Evolutionary conservation across 2,797 vertebrate species (phyloP), one percentile per base, ranked within the genome.

Genomic region (Pseudotriccus pelzelni): DNA sequence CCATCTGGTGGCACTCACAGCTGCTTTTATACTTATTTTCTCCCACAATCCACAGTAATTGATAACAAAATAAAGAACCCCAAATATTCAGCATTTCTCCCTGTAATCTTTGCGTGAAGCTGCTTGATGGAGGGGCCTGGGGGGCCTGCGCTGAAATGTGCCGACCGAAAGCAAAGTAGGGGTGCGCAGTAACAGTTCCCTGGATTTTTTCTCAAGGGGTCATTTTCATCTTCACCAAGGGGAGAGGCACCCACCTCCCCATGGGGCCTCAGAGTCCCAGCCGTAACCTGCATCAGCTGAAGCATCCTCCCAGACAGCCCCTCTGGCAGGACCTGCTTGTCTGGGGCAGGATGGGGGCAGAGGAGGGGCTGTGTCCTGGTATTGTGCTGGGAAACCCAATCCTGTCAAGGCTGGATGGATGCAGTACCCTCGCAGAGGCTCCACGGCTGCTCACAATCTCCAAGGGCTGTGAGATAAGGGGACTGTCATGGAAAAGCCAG

Each of bases 391-490:
- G 64, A 11, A 0, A 5, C 69, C 58, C 52, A 5, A 46, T 17
- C 47, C 43, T 1, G 0, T 39, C 28, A 22, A 64, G 30, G 75
- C 49, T 0, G 6, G 68, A 55, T 30, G 87, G 84, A 87, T 39
- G 64, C 84, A 74, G 85, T 43, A 14, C 21, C 69, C 44, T 18
- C 8, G 5, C 0, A 64, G 37, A 44, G 50, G 70, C 75, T 64
- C 2, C 4, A 17, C 3, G 5, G 81, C 73, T 32, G 24, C 77
- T 73, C 2, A 3, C 64, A 39, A 9, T 95, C 82, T 94, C 56
- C 72, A 36, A 58, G 83, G 92, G 84, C 44, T 69, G n/a, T 0
- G 9, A 83, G 96, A 96, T 94, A 96, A 93, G 58, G 68, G 56
- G 67, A 22, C 78, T 12, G 53, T 64, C 41, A 67, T 52, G 86